A percentile compares a stretch with the other conserved stretches of the same genome.
Evolutionary conservation across 1,140 invertebrate species (phyloP).

Genomic region (Bombus picipes): DNA sequence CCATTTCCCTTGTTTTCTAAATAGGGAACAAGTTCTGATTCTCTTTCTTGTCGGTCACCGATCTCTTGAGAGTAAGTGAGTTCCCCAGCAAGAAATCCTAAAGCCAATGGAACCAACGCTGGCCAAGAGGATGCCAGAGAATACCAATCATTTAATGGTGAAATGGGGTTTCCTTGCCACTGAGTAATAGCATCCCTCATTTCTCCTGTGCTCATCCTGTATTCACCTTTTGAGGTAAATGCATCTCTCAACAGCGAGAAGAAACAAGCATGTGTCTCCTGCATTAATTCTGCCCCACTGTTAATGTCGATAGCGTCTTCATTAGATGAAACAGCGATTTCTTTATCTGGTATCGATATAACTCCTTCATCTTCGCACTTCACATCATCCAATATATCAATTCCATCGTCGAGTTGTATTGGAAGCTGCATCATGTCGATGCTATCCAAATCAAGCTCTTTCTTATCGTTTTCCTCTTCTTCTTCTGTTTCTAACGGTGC

Average conservation of each 20-base stretch:
- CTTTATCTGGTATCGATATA: conserved; percentile 78
- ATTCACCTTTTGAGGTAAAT: conserved; percentile 91
- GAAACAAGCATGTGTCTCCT: conserved; percentile 91
- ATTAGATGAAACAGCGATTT: conserved; percentile 64
- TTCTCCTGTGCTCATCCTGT: conserved; percentile 88
- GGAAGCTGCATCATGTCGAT: conserved; percentile 87
- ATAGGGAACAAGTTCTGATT: conserved; percentile 96
- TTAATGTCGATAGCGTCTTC: conserved; percentile 71
- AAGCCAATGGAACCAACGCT: conserved; percentile 89
- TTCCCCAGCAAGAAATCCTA: conserved; percentile 94
- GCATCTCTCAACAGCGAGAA: conserved; percentile 92
- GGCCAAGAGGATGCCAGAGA: conserved; percentile 89
- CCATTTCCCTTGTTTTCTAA: conserved; percentile 91
- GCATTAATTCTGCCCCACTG: conserved; percentile 83
- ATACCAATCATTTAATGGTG: conserved; percentile 92
- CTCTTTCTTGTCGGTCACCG: conserved; percentile 85
- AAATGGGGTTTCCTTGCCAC: conserved; percentile 92
- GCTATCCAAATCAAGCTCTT: conserved; percentile 83
- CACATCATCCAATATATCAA: conserved; percentile 84
- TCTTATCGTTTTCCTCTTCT: conserved; percentile 76
- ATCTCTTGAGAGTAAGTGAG: conserved; percentile 81
- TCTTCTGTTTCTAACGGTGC: conserved; percentile 68
- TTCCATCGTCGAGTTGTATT: conserved; percentile 85
- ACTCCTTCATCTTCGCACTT: conserved; percentile 79
- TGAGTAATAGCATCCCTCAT: conserved; percentile 89